Conservation (phyloP, 2,888 invertebrate species). For the Hipparchia semele region DNA sequence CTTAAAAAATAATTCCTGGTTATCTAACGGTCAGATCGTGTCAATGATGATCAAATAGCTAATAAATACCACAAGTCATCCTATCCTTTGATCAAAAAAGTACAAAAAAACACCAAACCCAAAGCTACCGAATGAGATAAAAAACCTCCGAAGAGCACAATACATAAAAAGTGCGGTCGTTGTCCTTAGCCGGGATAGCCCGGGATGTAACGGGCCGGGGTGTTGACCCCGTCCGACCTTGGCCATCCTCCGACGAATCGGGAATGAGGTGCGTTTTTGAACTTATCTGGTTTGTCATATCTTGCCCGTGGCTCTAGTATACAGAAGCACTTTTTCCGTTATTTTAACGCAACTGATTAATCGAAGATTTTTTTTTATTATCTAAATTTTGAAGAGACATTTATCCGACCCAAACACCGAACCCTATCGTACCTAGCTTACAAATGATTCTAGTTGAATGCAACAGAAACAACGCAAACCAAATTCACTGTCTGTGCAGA, state of each 20-base stretch:
- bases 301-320: background rate
- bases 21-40: background rate
- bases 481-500: no score
- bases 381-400: no score
- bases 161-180: constrained; percentile 42
- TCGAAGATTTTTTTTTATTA: no score
- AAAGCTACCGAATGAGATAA: constrained; percentile 23
- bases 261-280: constrained; percentile 24
- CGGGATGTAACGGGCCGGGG: constrained; percentile 52
- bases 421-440: no score
- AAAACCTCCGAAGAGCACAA: constrained; percentile 27
- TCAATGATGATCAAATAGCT: constrained; percentile 11
- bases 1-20: constrained; percentile 3
- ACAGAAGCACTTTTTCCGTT: background rate
- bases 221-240: constrained; percentile 52
- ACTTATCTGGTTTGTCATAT: background rate
- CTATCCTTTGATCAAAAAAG: constrained; percentile 6
- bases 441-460: no score
- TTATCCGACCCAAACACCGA: no score
- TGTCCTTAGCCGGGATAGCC: constrained; percentile 54
- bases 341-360: no score
- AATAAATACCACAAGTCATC: constrained; percentile 16
- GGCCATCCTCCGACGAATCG: constrained; percentile 39
- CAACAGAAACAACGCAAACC: no score
- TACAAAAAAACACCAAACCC: background rate